phyloP scores from a whole-genome alignment of 2,797 vertebrate species.

The Gymnothorax javanicus region DNA sequence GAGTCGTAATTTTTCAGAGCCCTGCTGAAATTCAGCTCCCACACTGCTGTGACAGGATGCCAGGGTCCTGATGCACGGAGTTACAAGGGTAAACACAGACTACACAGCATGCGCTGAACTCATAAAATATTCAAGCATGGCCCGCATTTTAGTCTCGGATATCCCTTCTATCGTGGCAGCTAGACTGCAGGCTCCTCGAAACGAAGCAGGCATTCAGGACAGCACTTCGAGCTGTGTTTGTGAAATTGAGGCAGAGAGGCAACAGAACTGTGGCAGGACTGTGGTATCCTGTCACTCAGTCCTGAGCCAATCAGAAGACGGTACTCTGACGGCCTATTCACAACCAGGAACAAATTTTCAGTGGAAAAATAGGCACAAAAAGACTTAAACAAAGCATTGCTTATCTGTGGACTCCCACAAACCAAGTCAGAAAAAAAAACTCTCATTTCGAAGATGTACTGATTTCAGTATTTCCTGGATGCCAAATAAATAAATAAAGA shows the following conservation, averaged over 20 bases:
- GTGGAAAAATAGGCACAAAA: too few relatives aligned
- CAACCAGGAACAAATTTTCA: too few relatives aligned
- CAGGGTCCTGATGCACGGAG: slow-evolving; percentile 27
- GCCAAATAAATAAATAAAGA: too few relatives aligned
- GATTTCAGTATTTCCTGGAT: too few relatives aligned
- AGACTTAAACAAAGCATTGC: too few relatives aligned
- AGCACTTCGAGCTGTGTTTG: neutral
- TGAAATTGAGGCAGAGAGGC: neutral
- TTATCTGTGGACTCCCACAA: too few relatives aligned
- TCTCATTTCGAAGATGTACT: too few relatives aligned
- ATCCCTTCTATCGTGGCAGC: slow-evolving; percentile 19
- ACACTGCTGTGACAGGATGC: neutral
- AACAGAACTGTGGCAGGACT: neutral
- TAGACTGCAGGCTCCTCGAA: slow-evolving; percentile 16
- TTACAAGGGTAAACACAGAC: slow-evolving; percentile 37
- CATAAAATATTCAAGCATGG: slow-evolving; percentile 39
- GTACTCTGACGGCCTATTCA: neutral
- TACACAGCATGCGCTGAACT: slow-evolving; percentile 31
- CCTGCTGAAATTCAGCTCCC: neutral
- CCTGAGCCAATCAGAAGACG: neutral
- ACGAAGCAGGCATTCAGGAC: neutral
- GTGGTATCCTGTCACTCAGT: neutral
- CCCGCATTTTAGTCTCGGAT: slow-evolving; percentile 41
- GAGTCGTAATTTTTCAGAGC: neutral
- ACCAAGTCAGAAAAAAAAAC: too few relatives aligned